Percentiles rank a stretch among this genome's conserved stretches.
These are phyloP conservation scores for Orcinus orca DNA, from an alignment of 2,113 vertebrate species.

Conservation along the genomic window DNA sequence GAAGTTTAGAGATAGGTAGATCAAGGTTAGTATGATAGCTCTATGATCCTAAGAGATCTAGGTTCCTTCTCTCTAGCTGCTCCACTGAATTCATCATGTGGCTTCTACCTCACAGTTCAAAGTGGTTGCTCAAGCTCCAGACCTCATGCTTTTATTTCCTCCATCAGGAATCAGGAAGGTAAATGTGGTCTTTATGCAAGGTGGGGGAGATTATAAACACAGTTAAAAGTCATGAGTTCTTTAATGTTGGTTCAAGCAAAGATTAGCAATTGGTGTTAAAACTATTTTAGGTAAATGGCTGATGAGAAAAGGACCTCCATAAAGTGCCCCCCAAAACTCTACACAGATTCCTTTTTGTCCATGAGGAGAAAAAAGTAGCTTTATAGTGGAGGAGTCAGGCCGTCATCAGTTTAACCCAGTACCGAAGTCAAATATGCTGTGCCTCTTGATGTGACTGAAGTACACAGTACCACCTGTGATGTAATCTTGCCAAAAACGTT, in stretches of 20 bases:
- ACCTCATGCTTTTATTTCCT: neutral
- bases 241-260: neutral
- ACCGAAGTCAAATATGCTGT: neutral
- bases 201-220: neutral
- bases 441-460: neutral
- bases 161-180: neutral
- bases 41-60: neutral
- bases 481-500: neutral
- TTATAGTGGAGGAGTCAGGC: neutral
- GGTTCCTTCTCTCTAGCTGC: neutral
- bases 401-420: too few species aligned
- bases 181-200: neutral
- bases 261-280: neutral
- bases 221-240: neutral
- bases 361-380: neutral
- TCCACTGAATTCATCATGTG: neutral
- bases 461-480: neutral
- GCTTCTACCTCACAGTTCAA: neutral
- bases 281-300: neutral
- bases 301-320: neutral
- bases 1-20: neutral
- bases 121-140: neutral
- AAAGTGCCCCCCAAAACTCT: neutral
- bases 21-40: neutral
- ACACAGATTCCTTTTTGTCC: neutral